Percentiles rank a stretch among this genome's conserved stretches.
Conservation (phyloP, 2,888 invertebrate species). For the Atrina japonica region DNA sequence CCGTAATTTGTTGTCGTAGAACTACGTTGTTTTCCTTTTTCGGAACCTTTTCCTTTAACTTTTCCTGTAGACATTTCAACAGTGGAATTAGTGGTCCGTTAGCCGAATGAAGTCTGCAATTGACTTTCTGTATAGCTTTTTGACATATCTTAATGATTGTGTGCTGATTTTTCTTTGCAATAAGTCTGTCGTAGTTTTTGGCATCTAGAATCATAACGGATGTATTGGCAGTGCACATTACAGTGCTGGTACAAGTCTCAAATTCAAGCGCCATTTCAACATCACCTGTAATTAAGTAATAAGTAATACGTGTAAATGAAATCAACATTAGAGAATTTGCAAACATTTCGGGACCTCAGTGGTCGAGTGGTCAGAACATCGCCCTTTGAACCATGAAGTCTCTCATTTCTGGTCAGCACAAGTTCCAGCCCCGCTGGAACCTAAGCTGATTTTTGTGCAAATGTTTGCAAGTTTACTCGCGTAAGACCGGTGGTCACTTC, state of each 20-base stretch:
- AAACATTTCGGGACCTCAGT: no score
- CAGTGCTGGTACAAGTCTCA: conserved; percentile 65
- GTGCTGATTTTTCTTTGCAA: conserved; percentile 61
- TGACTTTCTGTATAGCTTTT: conserved; percentile 58
- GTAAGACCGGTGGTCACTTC: no score
- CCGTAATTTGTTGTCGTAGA: conserved; percentile 44
- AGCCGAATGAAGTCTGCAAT: conserved; percentile 52
- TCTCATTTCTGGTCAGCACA: no score
- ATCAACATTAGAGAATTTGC: no score
- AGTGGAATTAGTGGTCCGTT: conserved; percentile 60
- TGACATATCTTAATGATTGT: conserved; percentile 57
- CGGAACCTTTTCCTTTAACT: conserved; percentile 56
- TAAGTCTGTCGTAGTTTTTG: conserved; percentile 73
- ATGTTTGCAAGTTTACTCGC: no score
- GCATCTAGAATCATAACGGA: conserved; percentile 71
- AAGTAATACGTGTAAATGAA: no score
- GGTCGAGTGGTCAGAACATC: no score
- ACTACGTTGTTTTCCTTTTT: conserved; percentile 42
- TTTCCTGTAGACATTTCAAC: conserved; percentile 53
- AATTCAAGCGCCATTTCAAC: conserved; percentile 64
- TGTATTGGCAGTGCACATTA: conserved; percentile 69
- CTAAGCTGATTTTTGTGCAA: no score
- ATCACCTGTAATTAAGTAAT: conserved; percentile 66
- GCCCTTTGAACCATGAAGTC: no score
- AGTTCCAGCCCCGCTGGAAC: no score